A percentile compares a stretch with the other conserved stretches of the same genome.
Conservation (phyloP, 2,888 invertebrate genomes). For the Caenorhabditis becei region DNA sequence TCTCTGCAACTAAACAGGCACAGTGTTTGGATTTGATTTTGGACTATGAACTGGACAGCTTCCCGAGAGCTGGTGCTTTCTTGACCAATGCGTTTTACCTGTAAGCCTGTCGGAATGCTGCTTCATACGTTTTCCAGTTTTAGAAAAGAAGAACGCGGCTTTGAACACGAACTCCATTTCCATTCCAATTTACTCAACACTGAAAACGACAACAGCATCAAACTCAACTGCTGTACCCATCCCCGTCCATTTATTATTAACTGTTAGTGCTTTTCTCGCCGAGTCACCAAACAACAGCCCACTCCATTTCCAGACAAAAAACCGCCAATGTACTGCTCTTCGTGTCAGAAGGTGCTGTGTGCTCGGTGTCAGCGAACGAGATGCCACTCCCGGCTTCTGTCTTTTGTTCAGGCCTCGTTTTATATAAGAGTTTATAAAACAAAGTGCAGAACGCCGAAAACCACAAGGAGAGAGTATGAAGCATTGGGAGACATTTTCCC, state of each 20-base stretch:
- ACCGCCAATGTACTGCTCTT: background rate
- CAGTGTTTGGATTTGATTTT: slow-evolving; percentile 1
- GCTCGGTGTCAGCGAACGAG: background rate
- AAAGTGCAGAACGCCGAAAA: background rate
- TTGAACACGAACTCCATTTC: background rate
- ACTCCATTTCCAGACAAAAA: background rate
- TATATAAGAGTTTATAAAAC: slow-evolving; percentile 10
- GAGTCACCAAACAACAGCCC: background rate
- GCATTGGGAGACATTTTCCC: slow-evolving; percentile 11
- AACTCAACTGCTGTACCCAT: background rate
- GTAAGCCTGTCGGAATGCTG: background rate
- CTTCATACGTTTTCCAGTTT: background rate
- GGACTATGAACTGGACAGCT: background rate
- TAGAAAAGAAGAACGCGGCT: background rate
- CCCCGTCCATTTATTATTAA: background rate
- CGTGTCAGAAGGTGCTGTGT: background rate
- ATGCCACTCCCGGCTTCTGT: background rate
- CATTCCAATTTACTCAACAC: too few relatives aligned
- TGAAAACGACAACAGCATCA: background rate
- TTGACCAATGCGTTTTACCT: background rate
- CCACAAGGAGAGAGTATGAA: background rate
- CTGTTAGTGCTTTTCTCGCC: background rate
- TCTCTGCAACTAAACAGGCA: background rate
- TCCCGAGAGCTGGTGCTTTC: slow-evolving; percentile 1
- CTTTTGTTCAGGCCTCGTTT: slow-evolving; percentile 2